phyloP scores from a whole-genome alignment of 2,888 invertebrate species.

The Pristionchus mayeri region DNA sequence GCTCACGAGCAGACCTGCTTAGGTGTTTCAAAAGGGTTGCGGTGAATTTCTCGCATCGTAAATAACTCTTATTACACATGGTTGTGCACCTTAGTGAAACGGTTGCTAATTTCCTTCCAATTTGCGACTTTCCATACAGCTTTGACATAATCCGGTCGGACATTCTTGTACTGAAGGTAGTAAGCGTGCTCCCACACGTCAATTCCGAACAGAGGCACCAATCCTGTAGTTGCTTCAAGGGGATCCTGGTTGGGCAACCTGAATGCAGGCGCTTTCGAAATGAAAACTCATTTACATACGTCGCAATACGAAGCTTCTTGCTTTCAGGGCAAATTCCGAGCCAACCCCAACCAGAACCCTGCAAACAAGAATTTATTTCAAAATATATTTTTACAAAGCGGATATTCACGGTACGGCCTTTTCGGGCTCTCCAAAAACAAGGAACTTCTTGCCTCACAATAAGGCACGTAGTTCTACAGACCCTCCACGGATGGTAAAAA shows the following conservation, averaged over 20 bases:
- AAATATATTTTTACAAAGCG: no score
- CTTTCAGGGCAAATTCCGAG: slow-evolving; percentile 89
- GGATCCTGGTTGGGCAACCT: slow-evolving; percentile 93
- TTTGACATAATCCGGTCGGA: slow-evolving; percentile 96
- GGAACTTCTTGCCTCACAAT: no score
- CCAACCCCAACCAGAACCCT: slow-evolving; percentile 99
- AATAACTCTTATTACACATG: no score
- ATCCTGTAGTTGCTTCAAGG: slow-evolving; percentile 87
- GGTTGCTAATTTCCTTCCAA: slow-evolving; percentile 89
- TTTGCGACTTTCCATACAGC: slow-evolving; percentile 95
- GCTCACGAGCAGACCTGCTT: no score
- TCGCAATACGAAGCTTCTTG: slow-evolving; percentile 84
- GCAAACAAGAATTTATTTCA: not conserved
- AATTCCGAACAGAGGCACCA: slow-evolving; percentile 82
- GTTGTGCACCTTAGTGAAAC: slow-evolving; percentile 80
- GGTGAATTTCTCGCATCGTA: no score
- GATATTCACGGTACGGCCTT: no score
- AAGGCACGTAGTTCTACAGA: no score
- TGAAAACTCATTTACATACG: no score
- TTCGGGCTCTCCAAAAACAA: no score
- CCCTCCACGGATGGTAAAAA: no score
- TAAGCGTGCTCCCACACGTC: slow-evolving; percentile 99
- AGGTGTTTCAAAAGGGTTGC: no score
- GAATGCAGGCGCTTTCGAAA: no score
- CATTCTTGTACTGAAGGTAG: slow-evolving; percentile 98